These are phyloP conservation scores for Batillaria attramentaria DNA, from an alignment of 1,140 invertebrate genomes.

Conservation along the genomic window DNA sequence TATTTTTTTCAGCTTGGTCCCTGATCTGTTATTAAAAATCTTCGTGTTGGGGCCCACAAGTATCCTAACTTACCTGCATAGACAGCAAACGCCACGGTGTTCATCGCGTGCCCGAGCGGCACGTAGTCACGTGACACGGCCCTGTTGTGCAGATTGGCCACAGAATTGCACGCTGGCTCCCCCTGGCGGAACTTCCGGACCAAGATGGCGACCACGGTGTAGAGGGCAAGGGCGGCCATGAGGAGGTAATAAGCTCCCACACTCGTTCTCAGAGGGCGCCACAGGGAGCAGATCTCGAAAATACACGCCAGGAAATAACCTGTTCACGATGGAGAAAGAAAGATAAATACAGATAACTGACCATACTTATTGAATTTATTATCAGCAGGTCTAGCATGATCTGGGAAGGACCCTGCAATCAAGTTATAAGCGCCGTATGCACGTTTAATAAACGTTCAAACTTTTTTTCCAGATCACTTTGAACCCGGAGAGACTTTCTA, in stretches of 20 bases:
- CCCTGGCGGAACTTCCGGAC: constrained; percentile 27
- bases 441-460: too few species aligned
- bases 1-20: too few species aligned
- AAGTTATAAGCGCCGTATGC: too few species aligned
- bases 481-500: too few species aligned
- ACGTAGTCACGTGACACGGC: constrained; percentile 44
- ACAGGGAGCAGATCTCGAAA: constrained; percentile 54
- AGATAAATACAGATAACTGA: too few species aligned
- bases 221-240: constrained; percentile 42
- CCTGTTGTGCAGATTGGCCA: background rate
- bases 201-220: constrained; percentile 35
- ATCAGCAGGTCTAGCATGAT: too few species aligned
- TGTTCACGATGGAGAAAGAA: background rate
- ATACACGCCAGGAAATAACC: constrained; percentile 44
- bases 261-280: constrained; percentile 43
- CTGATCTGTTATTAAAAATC: too few species aligned
- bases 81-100: constrained; percentile 47
- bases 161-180: constrained; percentile 1
- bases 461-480: too few species aligned
- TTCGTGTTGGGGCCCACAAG: too few species aligned
- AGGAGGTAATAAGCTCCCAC: constrained; percentile 53
- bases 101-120: constrained; percentile 51
- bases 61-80: too few species aligned
- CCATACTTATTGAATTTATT: too few species aligned
- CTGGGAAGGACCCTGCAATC: too few species aligned